Conservation (phyloP, 2,888 invertebrate species). For the Hyles lineata region DNA sequence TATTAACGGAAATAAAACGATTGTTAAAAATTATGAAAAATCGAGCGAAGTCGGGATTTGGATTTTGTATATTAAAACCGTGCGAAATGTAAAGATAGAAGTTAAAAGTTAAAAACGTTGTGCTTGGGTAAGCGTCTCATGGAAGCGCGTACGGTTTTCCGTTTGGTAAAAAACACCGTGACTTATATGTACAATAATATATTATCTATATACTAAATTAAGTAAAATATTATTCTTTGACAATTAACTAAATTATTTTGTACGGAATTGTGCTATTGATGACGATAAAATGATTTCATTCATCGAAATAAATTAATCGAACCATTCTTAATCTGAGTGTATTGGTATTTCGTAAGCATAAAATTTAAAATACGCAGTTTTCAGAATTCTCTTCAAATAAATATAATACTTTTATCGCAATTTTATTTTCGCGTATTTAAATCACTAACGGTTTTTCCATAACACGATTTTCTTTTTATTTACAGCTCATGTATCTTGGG, state of each 20-base stretch:
- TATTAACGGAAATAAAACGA: no score
- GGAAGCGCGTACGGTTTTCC: background rate
- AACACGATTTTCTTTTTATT: background rate
- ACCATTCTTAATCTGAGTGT: background rate
- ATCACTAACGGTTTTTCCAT: background rate
- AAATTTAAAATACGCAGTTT: background rate
- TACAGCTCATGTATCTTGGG: background rate
- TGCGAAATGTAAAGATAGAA: background rate
- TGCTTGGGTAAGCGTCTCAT: background rate
- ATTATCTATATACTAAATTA: background rate
- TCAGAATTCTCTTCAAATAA: background rate
- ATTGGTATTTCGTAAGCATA: background rate
- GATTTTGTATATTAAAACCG: background rate
- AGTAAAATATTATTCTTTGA: slow-evolving; percentile 13
- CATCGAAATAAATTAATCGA: background rate
- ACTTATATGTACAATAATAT: slow-evolving; percentile 23
- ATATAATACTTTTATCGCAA: background rate
- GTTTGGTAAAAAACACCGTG: slow-evolving; percentile 15
- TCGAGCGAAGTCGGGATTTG: background rate
- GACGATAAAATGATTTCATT: background rate
- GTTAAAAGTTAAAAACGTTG: background rate
- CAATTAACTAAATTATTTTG: slow-evolving; percentile 16
- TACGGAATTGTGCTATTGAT: slow-evolving; percentile 22
- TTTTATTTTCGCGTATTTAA: background rate
- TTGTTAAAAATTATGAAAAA: no score